Base-by-base conservation (phyloP, 2,797 vertebrate species). In the Aulostomus chinensis region DNA sequence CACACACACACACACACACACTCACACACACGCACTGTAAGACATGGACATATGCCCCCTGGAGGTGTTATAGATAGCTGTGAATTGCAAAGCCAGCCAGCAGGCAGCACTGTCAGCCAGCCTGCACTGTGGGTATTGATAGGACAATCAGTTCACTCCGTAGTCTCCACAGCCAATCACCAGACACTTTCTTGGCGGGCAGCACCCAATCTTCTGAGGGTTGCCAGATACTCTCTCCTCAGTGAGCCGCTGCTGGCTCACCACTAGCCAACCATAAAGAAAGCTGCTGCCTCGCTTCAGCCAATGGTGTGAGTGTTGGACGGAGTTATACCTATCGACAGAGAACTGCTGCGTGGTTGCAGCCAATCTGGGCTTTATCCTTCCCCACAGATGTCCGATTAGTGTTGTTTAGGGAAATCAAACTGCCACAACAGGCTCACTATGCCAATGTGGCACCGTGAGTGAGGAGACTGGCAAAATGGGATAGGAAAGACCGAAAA, bases 341-440 rank as follows among this genome's bases (percentile, higher is more conserved):
- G 69, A 78, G 68, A 79, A 72, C 76, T 42, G 73, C 76, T 61
- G 68, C 57, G 17, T 24, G 30, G 63, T 62, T 38, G 34, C 70
- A 52, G 84, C 85, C 87, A 87, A 81, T 84, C 80, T 79, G 80
- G 74, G 81, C 76, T 79, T 88, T 87, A 85, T 87, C 88, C 78
- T 65, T 79, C 83, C 82, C 84, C 68, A 76, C 89, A 91, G 88
- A 90, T 80, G 81, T 84, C 76, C 31, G 81, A 85, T 88, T 86
- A 86, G 70, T 86, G 84, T 80, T 79, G 81, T 89, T 87, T 79
- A 82, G 75, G 77, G 86, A 87, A 76, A 80, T 75, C 63, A 78
- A 85, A 68, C 62, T 28, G 71, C 75, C 80, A 67, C 80, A 76
- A 74, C 80, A 75, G 64, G 73, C 40, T 38, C 21, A 0, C 35